Base-by-base conservation (phyloP, 2,888 invertebrate species). In the Oligia fasciuncula region DNA sequence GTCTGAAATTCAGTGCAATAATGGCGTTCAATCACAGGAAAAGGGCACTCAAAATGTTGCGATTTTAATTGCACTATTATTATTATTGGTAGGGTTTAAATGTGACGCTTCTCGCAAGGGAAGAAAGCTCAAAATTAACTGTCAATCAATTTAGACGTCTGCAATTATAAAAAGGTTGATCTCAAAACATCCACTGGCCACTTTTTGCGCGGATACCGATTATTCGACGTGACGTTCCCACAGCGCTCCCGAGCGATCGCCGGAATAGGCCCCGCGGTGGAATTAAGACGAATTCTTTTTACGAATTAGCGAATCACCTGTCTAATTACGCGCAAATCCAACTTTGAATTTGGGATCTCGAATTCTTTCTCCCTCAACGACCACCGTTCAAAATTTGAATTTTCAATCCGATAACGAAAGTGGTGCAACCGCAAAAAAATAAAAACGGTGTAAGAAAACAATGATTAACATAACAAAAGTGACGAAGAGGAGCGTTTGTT, bases 271-370 rank as follows among this genome's bases (percentile, higher is more conserved):
- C 92, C 88, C 90, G 91, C 91, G 87, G 91, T 90, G 90, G 93
- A 93, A 94, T 94, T 93, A 93, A 94, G 94, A 93, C 93, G 94
- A 92, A 96, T 96, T 95, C 96, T 93, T 94, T 93, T 93, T 93
- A 90, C 92, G 95, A 96, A 96, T 96, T 96, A 96, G 94, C 95
- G 95, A 95, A 95, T 96, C 96, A 96, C 96, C 96, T 96, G 96
- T 95, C 96, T 96, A 96, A 96, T 96, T 96, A 95, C 93, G 91
- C 90, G 91, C 88, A 90, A 89, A 91, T 90, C 90, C 92, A 93
- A 93, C 93, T 91, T 92, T 85, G 91, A 93, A 94, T 92, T 92
- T 87, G 92, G 92, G 92, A 93, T 93, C 88, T 88, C 88, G 86
- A 70, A 79, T 86, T 84, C 83, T 75, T 87, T 79, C 73, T 72